Evolutionary conservation across 1,140 invertebrate species (phyloP), one percentile per base, ranked within the genome.

Genomic region (Bombus waltoni): DNA sequence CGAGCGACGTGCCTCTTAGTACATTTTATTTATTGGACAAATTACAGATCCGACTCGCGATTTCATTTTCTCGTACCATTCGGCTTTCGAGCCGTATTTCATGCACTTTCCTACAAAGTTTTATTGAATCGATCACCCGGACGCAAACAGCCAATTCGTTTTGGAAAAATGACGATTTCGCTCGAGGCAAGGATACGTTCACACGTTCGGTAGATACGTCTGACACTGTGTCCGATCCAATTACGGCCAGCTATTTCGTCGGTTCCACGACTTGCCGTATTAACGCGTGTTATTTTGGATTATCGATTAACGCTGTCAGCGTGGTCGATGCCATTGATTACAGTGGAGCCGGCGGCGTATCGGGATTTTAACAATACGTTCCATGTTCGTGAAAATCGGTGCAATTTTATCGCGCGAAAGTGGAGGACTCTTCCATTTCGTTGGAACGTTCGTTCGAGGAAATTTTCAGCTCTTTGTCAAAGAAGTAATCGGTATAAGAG

Each of bases 171-270:
- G 25, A 47, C 38, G 40, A 65, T 65, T 65, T 65, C 32, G 40
- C 42, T 73, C n/a, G 78, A 32, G 28, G n/a, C 68, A 73, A 59
- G n/a, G 38, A 81, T 32, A 59, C 47, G 11, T 73, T 73, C 53
- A 42, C 47, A 40, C 44, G 44, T 47, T n/a, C 62, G 13, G 32
- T 4, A 53, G 47, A 53, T 53, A 32, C 38, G 42, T 83, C 47
- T 35, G 32, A 68, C 42, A n/a, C 28, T 10, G 73, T 35, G 59
- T 76, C 25, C 59, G 74, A 77, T 78, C 62, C 81, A 83, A 83
- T 83, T 78, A 83, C 74, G 47, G 4, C n/a, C 74, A 13, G 35
- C 74, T 38, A 78, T 83, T 83, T 83, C 81, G 62, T 77, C 35
- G 44, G 44, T 83, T 70, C 40, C 53, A 35, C 74, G 44, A 77